Conservation (phyloP, 2,797 vertebrate species). For the Parauchenoglanis ngamensis region DNA sequence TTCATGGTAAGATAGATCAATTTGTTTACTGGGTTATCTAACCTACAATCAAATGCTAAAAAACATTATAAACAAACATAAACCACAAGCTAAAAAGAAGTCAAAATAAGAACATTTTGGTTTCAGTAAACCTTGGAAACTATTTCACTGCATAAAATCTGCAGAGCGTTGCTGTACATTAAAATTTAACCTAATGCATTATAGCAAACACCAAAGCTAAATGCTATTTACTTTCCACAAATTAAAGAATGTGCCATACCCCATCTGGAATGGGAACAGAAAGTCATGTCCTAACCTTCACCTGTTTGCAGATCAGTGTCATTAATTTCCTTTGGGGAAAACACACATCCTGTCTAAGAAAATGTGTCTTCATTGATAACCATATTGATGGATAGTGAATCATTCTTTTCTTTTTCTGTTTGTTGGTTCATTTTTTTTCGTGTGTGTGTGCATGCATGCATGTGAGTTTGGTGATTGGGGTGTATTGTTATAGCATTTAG, state of each 20-base stretch:
- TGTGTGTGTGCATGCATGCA: not conserved
- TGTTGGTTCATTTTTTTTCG: no score
- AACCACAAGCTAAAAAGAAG: not conserved
- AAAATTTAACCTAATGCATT: slow-evolving; percentile 16
- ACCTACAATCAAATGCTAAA: not conserved
- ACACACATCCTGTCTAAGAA: slow-evolving; percentile 28
- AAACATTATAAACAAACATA: not conserved
- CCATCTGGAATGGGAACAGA: not conserved
- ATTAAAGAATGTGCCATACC: slow-evolving; percentile 22
- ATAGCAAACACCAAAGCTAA: slow-evolving; percentile 22
- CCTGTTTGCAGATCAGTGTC: slow-evolving; percentile 45
- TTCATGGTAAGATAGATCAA: not conserved
- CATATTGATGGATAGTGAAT: slow-evolving; percentile 17
- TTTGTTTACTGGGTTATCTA: slow-evolving; percentile 1
- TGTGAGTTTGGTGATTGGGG: not conserved
- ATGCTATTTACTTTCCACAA: slow-evolving; percentile 1
- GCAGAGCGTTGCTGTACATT: slow-evolving; percentile 23
- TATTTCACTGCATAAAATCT: not conserved
- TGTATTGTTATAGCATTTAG: not conserved
- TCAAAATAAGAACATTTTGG: not conserved
- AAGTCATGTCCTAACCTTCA: slow-evolving; percentile 24
- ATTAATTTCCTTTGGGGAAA: slow-evolving; percentile 44
- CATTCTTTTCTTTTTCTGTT: not conserved
- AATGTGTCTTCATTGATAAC: slow-evolving; percentile 42
- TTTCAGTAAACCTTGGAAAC: no score